phyloP scores from a whole-genome alignment of 1,140 invertebrate genomes.

The Penaeus vannamei region DNA sequence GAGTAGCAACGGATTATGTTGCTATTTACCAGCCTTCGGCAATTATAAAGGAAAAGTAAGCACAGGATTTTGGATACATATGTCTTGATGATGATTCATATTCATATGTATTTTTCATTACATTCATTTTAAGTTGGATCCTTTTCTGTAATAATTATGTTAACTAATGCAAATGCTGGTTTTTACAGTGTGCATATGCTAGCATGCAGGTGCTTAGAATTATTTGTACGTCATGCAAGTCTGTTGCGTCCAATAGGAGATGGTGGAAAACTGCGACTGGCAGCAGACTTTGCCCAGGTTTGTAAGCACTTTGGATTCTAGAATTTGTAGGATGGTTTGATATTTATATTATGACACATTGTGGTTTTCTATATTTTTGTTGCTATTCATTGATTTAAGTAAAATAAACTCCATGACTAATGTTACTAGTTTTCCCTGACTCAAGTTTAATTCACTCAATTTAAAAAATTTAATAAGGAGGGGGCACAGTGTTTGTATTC shows the following conservation, averaged over 20 bases:
- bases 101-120: neutral
- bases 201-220: conserved; percentile 85
- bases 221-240: conserved; percentile 89
- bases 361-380: neutral
- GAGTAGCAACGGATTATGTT: conserved; percentile 83
- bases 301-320: no score
- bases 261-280: conserved; percentile 84
- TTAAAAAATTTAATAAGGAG: no score
- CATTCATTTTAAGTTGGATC: neutral
- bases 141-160: conserved; percentile 5
- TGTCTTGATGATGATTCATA: neutral
- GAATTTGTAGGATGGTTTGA: neutral
- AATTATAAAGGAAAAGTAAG: conserved; percentile 77
- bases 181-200: conserved; percentile 76
- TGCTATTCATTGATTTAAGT: neutral
- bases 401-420: no score
- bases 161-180: conserved; percentile 68
- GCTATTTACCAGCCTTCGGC: conserved; percentile 81
- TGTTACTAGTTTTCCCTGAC: no score
- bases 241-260: conserved; percentile 86
- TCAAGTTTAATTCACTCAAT: no score
- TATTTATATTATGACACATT: neutral
- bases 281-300: conserved; percentile 72
- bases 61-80: neutral
- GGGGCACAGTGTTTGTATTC: no score